phyloP scores from a whole-genome alignment of 2,113 vertebrate genomes.

The Phrynocephalus versicolor region DNA sequence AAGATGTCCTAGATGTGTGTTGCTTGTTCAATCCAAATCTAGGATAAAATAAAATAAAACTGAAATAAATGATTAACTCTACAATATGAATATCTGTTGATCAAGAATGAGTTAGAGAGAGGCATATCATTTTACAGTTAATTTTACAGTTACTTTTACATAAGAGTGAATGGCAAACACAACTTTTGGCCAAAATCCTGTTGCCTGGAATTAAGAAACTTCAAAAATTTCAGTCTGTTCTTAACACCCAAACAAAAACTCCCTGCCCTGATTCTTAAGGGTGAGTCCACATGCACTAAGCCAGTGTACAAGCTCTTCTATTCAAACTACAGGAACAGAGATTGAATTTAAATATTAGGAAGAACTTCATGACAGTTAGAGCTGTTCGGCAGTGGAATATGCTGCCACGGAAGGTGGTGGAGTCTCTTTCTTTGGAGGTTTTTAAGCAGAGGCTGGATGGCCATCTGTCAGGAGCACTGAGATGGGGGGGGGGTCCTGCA shows the following conservation, averaged over 20 bases:
- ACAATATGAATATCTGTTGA: neutral
- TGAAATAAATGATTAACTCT: neutral
- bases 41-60: neutral
- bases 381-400: too few species aligned
- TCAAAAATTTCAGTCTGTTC: too few species aligned
- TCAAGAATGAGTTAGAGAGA: conserved; percentile 17
- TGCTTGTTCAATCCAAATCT: neutral
- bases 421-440: too few species aligned
- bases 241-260: neutral
- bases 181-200: neutral
- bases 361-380: too few species aligned
- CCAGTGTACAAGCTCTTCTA: neutral
- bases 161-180: neutral
- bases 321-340: too few species aligned
- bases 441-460: too few species aligned
- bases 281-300: neutral
- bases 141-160: neutral
- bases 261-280: neutral
- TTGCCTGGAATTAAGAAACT: too few species aligned
- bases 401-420: too few species aligned
- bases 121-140: neutral
- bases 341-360: too few species aligned
- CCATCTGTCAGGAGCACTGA: too few species aligned
- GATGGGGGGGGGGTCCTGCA: too few species aligned
- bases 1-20: neutral